Evolutionary conservation across 2,888 invertebrate genomes (phyloP), one percentile per base, ranked within the genome.

Genomic region (Drosophila glabriapex): DNA sequence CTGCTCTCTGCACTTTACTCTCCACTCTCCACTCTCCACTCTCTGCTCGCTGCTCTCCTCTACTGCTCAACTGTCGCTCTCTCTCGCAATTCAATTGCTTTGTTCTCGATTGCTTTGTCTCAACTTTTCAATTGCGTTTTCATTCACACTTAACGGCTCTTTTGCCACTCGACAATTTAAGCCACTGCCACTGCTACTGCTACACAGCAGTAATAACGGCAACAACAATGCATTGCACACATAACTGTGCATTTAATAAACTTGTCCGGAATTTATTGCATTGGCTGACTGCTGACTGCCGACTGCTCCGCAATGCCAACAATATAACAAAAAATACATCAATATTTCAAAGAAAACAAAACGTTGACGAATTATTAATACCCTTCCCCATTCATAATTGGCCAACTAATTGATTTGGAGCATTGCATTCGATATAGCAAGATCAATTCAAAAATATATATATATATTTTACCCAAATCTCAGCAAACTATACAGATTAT

Each of bases 211-310:
- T 25, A 29, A 39, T 55, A 46, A n/a, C 22, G 55, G 29, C 25
- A 35, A 28, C 53, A 55, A 39, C 63, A 63, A 52, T 53, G 33
- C 78, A 78, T 60, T 73, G 67, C 73, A 70, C 82, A 65, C 82
- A 82, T 83, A 79, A 73, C 73, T 83, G 80, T 88, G 76, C 87
- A 85, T 87, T 87, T 89, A 89, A 85, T 89, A 87, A 87, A 85
- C 79, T 89, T 75, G 76, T 78, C 59, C 68, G 33, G 66, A 82
- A 79, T 84, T 89, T 89, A 84, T 84, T 89, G 89, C 87, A 85
- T 89, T 80, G 73, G 78, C 73, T 65, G 74, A 68, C 70, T 85
- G 74, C 80, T 68, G 49, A n/a, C n/a, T n/a, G n/a, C n/a, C n/a
- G n/a, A n/a, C 64, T 54, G 68, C 28, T 31, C 31, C 37, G 9